phyloP scores from a whole-genome alignment of 2,888 invertebrate genomes.

The Dromius quadrimaculatus region DNA sequence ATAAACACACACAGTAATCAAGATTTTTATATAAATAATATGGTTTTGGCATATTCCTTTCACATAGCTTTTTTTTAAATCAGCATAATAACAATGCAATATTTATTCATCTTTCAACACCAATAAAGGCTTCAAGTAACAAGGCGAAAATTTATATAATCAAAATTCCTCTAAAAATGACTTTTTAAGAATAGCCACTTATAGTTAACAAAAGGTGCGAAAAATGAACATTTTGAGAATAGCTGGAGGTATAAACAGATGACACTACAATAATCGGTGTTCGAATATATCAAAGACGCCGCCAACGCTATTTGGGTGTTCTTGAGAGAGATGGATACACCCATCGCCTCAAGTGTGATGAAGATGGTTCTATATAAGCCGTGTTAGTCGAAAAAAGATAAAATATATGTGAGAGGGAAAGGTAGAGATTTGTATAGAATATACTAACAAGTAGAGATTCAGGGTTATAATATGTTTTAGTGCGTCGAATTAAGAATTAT shows the following conservation, averaged over 20 bases:
- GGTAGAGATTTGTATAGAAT: constrained; percentile 59
- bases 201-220: constrained; percentile 26
- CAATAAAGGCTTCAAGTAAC: constrained; percentile 1
- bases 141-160: constrained; percentile 32
- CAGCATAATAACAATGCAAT: no score
- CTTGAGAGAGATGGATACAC: constrained; percentile 54
- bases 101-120: constrained; percentile 8
- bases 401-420: background rate
- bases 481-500: constrained; percentile 49
- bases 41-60: no score
- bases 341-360: background rate
- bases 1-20: no score
- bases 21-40: no score
- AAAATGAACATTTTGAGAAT: constrained; percentile 41
- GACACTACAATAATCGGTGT: constrained; percentile 62
- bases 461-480: constrained; percentile 58
- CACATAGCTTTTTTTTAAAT: no score
- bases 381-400: constrained; percentile 5
- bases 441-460: constrained; percentile 62
- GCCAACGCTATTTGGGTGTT: constrained; percentile 67
- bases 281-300: constrained; percentile 65
- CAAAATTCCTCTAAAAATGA: background rate
- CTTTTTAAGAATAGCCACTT: background rate
- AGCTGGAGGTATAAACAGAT: constrained; percentile 53
- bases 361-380: background rate